Percentiles rank a stretch among this genome's conserved stretches.
These are phyloP conservation scores for Phallusia fumigata DNA, from an alignment of 23 tunicate species.

Conservation along the genomic window DNA sequence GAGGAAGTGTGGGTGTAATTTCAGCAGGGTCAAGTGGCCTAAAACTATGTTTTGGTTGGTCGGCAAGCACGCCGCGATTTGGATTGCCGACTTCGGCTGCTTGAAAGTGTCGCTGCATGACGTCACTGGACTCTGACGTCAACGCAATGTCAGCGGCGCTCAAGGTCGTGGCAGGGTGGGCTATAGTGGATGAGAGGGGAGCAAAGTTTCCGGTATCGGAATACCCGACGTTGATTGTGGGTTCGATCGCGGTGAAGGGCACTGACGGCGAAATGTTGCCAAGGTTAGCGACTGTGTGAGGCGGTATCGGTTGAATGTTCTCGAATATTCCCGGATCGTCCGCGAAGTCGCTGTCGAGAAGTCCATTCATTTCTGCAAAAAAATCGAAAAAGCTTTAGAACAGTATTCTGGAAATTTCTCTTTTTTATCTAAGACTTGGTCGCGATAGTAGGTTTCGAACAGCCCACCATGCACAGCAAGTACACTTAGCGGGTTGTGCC, in stretches of 20 bases:
- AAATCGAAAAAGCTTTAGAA: not conserved
- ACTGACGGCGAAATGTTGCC: slow-evolving; percentile 13
- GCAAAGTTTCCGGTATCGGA: slow-evolving; percentile 47
- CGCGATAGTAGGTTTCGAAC: no score
- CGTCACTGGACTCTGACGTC: not conserved
- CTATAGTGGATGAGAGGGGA: slow-evolving; percentile 26
- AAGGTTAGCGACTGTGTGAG: not conserved
- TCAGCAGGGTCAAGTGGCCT: slow-evolving; percentile 35
- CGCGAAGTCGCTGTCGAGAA: slow-evolving; percentile 36
- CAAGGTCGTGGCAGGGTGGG: not conserved
- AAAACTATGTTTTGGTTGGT: slow-evolving; percentile 15
- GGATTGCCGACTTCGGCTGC: slow-evolving; percentile 11
- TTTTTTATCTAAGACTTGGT: no score
- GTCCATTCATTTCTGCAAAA: slow-evolving; percentile 44
- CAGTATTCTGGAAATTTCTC: no score
- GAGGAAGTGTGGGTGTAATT: slow-evolving; percentile 16
- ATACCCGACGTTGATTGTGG: slow-evolving; percentile 37
- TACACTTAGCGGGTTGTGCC: no score
- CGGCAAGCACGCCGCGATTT: not conserved
- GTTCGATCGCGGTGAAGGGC: slow-evolving; percentile 33
- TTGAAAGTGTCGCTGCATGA: not conserved
- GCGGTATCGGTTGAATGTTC: slow-evolving; percentile 39
- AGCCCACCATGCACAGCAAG: no score
- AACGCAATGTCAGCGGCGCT: not conserved
- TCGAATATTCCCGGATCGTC: slow-evolving; percentile 59